Base-by-base conservation (phyloP, 2,113 vertebrate species). In the Lagenorhynchus albirostris region DNA sequence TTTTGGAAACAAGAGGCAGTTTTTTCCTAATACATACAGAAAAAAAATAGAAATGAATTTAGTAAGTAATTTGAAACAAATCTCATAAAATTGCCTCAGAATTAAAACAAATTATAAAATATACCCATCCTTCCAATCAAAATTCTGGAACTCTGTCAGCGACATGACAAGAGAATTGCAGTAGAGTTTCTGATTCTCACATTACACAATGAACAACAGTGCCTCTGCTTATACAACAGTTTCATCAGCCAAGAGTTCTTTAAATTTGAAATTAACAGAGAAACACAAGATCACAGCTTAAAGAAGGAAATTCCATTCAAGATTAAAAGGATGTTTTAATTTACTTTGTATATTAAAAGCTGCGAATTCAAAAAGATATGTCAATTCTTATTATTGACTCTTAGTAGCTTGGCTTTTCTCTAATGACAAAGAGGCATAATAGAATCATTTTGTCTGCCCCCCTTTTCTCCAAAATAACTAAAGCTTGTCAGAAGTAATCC, bases 181-280 rank as follows among this genome's bases (percentile, higher is more conserved):
- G 26, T 63, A 74, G 96, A 29, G 53, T 60, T 91, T 96, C 23
- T 44, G 58, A 74, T 86, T 88, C 86, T 85, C 74, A 47, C 88
- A 81, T 90, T 96, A 85, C 41, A 88, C 74, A 97, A 97, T 11
- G 58, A 94, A 98, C 95, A 96, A 73, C 1, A 3, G 47, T 76
- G 29, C 44, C 84, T 71, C 89, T 96, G 92, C 77, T 96, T 93
- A 97, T 84, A 68, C 86, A 47, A 90, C 17, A 92, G 33, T 79
- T 94, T 93, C 60, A 91, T 80, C 3, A 53, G 89, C 97, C 55
- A 97, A 96, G 62, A 90, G 31, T 96, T 96, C 15, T 77, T 55
- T 80, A 89, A 50, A 96, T 98, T 97, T 93, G 93, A 96, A 98
- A 86, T 93, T 82, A 82, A 80, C 44, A 90, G 58, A 94, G 84